Conservation (phyloP, 2,113 vertebrate species). For the Hippocampus zosterae region DNA sequence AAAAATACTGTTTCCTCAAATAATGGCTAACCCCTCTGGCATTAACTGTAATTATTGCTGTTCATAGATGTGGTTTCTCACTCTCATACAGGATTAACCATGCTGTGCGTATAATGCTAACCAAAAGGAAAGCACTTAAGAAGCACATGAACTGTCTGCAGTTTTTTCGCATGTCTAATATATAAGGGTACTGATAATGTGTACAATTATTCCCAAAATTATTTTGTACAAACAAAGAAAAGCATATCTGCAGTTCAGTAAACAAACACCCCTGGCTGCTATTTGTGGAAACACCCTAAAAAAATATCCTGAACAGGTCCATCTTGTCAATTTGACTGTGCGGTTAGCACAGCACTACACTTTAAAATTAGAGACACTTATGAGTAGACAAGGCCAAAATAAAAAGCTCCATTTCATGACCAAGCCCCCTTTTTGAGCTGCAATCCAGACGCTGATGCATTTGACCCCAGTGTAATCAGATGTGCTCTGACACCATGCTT, state of each 20-base stretch:
- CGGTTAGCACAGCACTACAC: constrained; percentile 26
- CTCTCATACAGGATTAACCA: background rate
- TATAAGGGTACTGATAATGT: background rate
- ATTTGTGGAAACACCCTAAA: background rate
- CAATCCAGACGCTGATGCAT: background rate
- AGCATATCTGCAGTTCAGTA: background rate
- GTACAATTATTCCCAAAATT: background rate
- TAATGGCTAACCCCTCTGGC: background rate
- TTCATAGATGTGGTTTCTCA: background rate
- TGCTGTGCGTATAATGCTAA: background rate
- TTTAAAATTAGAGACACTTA: constrained; percentile 32
- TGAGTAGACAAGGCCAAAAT: background rate
- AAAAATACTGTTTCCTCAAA: background rate
- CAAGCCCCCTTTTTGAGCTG: constrained; percentile 12
- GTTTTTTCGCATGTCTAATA: background rate
- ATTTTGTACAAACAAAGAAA: background rate
- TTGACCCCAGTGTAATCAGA: background rate
- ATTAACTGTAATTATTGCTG: background rate
- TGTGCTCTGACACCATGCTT: background rate
- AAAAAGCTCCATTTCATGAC: constrained; percentile 9
- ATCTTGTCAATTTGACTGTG: constrained; percentile 6
- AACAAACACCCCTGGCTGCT: background rate
- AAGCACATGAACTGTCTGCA: background rate
- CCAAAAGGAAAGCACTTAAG: background rate
- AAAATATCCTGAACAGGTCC: background rate